These are phyloP conservation scores for Protobothrops mucrosquamatus DNA, from an alignment of 2,113 vertebrate genomes.

Conservation along the genomic window DNA sequence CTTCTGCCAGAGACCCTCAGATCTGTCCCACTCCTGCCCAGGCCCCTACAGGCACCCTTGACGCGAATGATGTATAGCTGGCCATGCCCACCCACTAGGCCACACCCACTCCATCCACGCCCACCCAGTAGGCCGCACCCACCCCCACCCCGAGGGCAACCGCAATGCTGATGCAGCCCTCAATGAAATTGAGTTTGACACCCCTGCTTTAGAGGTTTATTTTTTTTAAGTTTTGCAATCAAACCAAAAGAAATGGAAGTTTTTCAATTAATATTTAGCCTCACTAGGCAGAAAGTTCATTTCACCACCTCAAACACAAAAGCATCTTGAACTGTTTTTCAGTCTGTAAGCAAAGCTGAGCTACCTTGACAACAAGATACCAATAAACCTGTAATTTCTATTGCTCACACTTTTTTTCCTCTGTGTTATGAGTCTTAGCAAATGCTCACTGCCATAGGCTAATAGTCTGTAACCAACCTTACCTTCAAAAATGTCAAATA, in stretches of 20 bases:
- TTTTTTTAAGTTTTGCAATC: constrained; percentile 52
- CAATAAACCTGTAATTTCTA: constrained; percentile 73
- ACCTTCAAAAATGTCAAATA: constrained; percentile 68
- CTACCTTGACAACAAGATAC: constrained; percentile 62
- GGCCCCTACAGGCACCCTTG: no score
- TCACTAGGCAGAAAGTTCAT: constrained; percentile 62
- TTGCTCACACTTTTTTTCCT: constrained; percentile 35
- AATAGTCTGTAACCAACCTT: constrained; percentile 66
- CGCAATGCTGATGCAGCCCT: no score
- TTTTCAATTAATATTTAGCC: constrained; percentile 57
- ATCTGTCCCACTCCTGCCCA: no score
- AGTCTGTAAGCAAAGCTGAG: constrained; percentile 65
- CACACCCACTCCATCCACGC: no score
- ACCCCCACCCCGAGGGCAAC: no score
- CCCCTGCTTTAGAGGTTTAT: not conserved
- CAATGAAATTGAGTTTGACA: no score
- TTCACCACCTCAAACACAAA: constrained; percentile 65
- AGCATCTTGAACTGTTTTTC: constrained; percentile 63
- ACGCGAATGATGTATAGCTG: no score
- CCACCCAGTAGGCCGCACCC: no score
- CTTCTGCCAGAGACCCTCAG: no score
- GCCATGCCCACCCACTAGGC: no score
- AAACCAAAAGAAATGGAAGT: constrained; percentile 28
- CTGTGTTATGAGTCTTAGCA: constrained; percentile 55
- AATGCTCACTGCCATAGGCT: constrained; percentile 69